Percentiles rank a stretch among this genome's conserved stretches.
These are phyloP conservation scores for Steinernema scapterisci DNA, from an alignment of 2,888 invertebrate genomes.

Conservation along the genomic window DNA sequence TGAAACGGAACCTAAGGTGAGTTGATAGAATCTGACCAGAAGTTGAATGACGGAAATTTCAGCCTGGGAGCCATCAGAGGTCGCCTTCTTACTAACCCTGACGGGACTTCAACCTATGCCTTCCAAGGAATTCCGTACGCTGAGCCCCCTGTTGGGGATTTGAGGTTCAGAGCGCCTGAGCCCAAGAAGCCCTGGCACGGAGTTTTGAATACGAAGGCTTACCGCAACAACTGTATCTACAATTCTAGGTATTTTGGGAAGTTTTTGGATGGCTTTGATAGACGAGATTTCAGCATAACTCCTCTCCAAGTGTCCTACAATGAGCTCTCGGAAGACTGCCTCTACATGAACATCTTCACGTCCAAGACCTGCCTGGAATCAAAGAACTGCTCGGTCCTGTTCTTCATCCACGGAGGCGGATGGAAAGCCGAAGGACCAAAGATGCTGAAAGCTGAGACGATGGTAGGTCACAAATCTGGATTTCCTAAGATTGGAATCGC, in stretches of 20 bases:
- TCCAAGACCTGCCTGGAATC: background rate
- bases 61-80: background rate
- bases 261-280: slow-evolving; percentile 31
- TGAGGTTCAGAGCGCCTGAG: background rate
- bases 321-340: slow-evolving; percentile 9
- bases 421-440: background rate
- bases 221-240: background rate
- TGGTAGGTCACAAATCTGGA: background rate
- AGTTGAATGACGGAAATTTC: too few relatives aligned
- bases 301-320: background rate
- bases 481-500: too few relatives aligned
- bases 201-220: background rate
- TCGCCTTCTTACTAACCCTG: background rate
- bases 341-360: background rate
- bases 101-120: background rate
- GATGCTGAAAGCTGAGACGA: background rate
- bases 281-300: slow-evolving; percentile 38
- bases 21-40: too few relatives aligned
- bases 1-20: too few relatives aligned
- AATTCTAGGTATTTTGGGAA: slow-evolving; percentile 38
- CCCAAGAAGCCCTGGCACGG: background rate
- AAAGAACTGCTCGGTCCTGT: background rate
- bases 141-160: background rate
- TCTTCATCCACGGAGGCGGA: background rate
- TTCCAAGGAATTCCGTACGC: slow-evolving; percentile 21